These are phyloP conservation scores for Archips crataeganus DNA, from an alignment of 2,888 invertebrate genomes.

Conservation along the genomic window DNA sequence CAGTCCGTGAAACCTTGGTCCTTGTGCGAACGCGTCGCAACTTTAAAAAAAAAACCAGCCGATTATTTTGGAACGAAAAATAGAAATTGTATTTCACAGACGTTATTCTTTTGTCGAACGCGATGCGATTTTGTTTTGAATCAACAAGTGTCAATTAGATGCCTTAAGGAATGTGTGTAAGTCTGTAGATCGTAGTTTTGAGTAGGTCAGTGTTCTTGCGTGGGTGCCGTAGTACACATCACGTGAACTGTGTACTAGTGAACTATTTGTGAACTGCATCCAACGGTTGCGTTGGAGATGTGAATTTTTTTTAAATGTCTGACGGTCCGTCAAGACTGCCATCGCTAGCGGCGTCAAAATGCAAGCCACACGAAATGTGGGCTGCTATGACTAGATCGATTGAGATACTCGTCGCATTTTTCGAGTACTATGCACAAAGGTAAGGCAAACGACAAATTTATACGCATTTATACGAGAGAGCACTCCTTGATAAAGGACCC, in stretches of 20 bases:
- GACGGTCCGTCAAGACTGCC: conserved; percentile 71
- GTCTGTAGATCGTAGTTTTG: conserved; percentile 36
- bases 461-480: too few relatives aligned
- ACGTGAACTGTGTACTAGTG: conserved; percentile 29
- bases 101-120: conserved; percentile 13
- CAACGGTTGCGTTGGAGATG: conserved; percentile 48
- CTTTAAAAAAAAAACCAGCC: conserved; percentile 27
- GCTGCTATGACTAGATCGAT: conserved; percentile 92
- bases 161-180: conserved; percentile 4
- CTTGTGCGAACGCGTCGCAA: conserved; percentile 57
- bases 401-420: conserved; percentile 93
- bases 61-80: conserved; percentile 13
- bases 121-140: conserved; percentile 11
- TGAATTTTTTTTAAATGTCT: conserved; percentile 68
- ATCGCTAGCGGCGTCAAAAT: conserved; percentile 72
- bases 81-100: conserved; percentile 4
- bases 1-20: conserved; percentile 65
- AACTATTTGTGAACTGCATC: conserved; percentile 33
- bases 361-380: conserved; percentile 90
- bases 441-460: conserved; percentile 62
- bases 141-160: conserved; percentile 50
- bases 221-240: conserved; percentile 51
- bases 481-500: too few relatives aligned
- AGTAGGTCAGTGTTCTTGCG: conserved; percentile 56
- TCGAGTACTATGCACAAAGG: conserved; percentile 93